Conservation (phyloP, 2,113 vertebrate species). For the Plecotus auritus region DNA sequence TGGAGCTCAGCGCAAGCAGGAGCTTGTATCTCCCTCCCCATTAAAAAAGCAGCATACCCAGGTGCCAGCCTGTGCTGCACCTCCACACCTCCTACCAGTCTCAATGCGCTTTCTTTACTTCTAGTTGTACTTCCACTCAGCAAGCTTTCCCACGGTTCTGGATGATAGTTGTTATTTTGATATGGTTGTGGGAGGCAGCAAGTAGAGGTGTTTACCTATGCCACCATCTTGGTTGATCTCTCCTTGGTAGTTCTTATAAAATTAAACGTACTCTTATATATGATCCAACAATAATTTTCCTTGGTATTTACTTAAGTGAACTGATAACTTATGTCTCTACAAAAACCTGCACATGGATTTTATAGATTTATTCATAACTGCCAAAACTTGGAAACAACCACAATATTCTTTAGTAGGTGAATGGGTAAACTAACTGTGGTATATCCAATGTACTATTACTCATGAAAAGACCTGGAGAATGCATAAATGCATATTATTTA, state of each 20-base stretch:
- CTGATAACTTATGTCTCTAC: background rate
- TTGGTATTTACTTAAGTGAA: slow-evolving; percentile 18
- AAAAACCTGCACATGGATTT: background rate
- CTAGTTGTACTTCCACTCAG: too few relatives aligned
- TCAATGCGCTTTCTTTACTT: too few relatives aligned
- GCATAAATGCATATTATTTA: background rate
- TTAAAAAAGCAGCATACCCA: too few relatives aligned
- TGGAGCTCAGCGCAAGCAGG: too few relatives aligned
- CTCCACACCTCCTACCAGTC: too few relatives aligned
- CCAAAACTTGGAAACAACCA: background rate
- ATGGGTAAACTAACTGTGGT: background rate
- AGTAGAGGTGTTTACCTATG: too few relatives aligned
- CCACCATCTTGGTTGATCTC: too few relatives aligned
- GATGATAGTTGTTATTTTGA: too few relatives aligned
- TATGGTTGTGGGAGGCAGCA: too few relatives aligned
- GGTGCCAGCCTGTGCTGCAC: too few relatives aligned
- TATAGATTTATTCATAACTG: slow-evolving; percentile 23
- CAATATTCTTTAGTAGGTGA: background rate
- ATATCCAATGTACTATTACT: slow-evolving; percentile 11
- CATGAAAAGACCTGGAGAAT: background rate
- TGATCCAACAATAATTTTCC: background rate
- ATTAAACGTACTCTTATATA: background rate
- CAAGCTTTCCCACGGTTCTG: too few relatives aligned
- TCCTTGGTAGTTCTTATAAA: slow-evolving; percentile 11
- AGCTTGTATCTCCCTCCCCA: too few relatives aligned